These are phyloP conservation scores for Panopea generosa DNA, from an alignment of 2,888 invertebrate species.

Conservation along the genomic window DNA sequence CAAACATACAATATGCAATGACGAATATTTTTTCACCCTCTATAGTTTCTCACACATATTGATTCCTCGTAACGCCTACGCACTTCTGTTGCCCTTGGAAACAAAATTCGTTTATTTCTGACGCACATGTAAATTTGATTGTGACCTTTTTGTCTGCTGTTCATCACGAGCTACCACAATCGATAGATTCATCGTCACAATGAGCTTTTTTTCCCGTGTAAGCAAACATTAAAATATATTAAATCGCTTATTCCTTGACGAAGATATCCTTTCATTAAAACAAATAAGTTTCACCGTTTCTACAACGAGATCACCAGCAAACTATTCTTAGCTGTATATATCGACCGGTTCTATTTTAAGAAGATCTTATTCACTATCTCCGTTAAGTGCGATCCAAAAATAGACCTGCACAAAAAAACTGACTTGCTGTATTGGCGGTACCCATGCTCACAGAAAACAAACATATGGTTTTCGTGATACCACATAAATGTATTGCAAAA, in stretches of 20 bases:
- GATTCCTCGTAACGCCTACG: conserved; percentile 43
- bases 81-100: conserved; percentile 52
- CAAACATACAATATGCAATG: too few relatives aligned
- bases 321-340: conserved; percentile 44
- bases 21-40: conserved; percentile 7
- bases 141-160: conserved; percentile 6
- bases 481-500: too few relatives aligned
- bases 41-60: conserved; percentile 9
- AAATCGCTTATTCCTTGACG: too few relatives aligned
- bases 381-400: conserved; percentile 3
- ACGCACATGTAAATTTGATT: conserved; percentile 45
- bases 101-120: conserved; percentile 45
- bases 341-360: conserved; percentile 47
- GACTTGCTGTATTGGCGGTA: too few relatives aligned
- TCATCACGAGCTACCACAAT: background rate
- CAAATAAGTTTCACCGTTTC: too few relatives aligned
- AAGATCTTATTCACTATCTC: conserved; percentile 17
- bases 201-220: too few relatives aligned
- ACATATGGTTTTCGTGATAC: too few relatives aligned
- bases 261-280: too few relatives aligned
- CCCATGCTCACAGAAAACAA: too few relatives aligned
- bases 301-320: conserved; percentile 3
- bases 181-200: background rate
- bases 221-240: too few relatives aligned
- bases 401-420: background rate